A percentile compares a stretch with the other conserved stretches of the same genome.
phyloP scores from a whole-genome alignment of 2,113 vertebrate genomes.

The Dermatemys mawii region DNA sequence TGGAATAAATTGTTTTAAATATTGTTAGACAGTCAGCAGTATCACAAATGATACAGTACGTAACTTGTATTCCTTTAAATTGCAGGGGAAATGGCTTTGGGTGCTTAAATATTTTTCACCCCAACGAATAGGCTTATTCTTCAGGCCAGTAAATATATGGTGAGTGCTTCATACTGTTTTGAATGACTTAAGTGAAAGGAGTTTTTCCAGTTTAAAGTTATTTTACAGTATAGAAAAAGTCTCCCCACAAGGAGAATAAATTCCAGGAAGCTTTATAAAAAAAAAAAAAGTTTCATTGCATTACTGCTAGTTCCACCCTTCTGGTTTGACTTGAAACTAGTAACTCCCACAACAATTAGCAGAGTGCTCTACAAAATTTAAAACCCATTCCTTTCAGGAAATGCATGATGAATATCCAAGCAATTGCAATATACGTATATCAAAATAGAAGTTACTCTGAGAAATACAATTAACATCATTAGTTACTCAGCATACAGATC shows the following conservation, averaged over 20 bases:
- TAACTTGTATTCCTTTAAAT: no score
- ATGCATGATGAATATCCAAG: not conserved
- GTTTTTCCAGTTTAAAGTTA: not conserved
- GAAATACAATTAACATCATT: not conserved
- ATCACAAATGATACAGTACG: no score
- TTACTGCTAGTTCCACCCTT: not conserved
- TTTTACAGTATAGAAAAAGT: not conserved
- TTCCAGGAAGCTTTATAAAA: no score
- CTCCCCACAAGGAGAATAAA: not conserved
- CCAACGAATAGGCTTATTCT: no score
- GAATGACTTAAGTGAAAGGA: no score
- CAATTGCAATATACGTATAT: not conserved
- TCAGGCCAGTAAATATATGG: no score
- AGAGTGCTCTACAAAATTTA: not conserved
- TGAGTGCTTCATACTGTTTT: no score
- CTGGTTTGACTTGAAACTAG: not conserved
- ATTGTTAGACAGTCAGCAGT: no score
- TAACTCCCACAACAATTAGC: no score
- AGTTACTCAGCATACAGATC: not conserved
- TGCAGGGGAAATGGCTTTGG: no score
- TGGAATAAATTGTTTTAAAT: no score
- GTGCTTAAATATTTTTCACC: no score
- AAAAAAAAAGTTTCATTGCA: not conserved
- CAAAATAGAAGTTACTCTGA: not conserved
- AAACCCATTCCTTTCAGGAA: not conserved